Percentiles rank a stretch among this genome's conserved stretches.
These are phyloP conservation scores for Tinamus guttatus DNA, from an alignment of 2,113 vertebrate genomes.

Conservation along the genomic window DNA sequence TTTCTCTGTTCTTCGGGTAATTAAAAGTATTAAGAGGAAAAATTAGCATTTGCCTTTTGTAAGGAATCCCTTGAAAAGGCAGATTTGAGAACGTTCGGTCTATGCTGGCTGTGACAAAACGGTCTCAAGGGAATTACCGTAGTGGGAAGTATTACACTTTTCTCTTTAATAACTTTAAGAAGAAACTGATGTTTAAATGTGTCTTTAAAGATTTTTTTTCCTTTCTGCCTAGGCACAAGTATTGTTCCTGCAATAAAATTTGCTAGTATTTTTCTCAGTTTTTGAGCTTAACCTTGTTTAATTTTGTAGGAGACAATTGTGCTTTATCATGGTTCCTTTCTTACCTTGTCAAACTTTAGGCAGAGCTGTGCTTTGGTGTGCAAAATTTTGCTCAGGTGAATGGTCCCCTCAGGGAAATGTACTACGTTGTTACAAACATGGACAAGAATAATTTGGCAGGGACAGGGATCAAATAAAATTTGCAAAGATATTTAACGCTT, in stretches of 20 bases:
- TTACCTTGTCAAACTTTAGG: not conserved
- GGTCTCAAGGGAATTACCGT: not conserved
- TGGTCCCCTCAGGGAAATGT: not conserved
- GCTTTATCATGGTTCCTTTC: not conserved
- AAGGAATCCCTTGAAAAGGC: not conserved
- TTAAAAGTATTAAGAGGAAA: not conserved
- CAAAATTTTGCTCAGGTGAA: not conserved
- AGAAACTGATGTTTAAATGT: not conserved
- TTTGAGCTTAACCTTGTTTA: not conserved
- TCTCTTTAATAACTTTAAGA: not conserved
- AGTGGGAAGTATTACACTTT: not conserved
- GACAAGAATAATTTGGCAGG: not conserved
- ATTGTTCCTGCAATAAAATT: not conserved
- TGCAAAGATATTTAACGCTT: not conserved
- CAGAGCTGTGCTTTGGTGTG: rapidly evolving
- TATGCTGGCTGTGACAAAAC: not conserved
- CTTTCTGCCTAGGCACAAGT: not conserved
- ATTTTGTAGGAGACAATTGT: not conserved
- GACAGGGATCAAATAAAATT: not conserved
- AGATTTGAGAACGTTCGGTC: not conserved
- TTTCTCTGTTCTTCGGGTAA: not conserved
- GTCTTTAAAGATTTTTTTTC: not conserved
- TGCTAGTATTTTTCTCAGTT: not conserved
- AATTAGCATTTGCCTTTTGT: not conserved
- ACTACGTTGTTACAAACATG: not conserved